Conservation (phyloP, 2,888 invertebrate species). For the Tromatobia lineatoria region DNA sequence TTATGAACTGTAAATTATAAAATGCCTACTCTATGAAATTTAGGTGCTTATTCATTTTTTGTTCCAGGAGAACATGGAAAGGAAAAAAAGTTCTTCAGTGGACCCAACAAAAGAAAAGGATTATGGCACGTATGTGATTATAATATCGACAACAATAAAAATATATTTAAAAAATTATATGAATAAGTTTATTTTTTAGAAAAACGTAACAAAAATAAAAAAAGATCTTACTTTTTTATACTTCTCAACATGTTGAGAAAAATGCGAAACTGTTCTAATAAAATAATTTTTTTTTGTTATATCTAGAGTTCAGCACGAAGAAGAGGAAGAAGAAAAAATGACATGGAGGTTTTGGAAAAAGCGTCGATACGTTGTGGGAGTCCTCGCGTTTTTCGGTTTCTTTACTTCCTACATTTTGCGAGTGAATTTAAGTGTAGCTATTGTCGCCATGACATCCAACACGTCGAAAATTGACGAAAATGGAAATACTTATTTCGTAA, state of each 20-base stretch:
- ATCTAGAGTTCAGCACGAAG: conserved; percentile 72
- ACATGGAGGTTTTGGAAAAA: conserved; percentile 92
- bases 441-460: conserved; percentile 96
- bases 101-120: conserved; percentile 69
- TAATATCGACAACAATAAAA: too few relatives aligned
- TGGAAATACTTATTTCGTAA: conserved; percentile 88
- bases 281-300: not conserved
- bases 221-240: too few relatives aligned
- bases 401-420: conserved; percentile 94
- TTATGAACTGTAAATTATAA: not conserved
- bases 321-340: conserved; percentile 74
- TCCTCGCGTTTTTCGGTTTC: conserved; percentile 94
- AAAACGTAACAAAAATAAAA: too few relatives aligned
- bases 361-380: conserved; percentile 91
- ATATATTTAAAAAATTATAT: too few relatives aligned
- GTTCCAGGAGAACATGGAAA: conserved; percentile 69
- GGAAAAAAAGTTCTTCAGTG: conserved; percentile 68
- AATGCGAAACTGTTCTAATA: not conserved
- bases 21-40: not conserved
- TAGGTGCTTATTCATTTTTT: not conserved
- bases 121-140: conserved; percentile 72
- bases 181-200: too few relatives aligned
- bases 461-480: conserved; percentile 88
- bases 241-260: not conserved
- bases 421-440: conserved; percentile 96